Conservation (phyloP, 2,113 vertebrate species). For the Solea solea region DNA sequence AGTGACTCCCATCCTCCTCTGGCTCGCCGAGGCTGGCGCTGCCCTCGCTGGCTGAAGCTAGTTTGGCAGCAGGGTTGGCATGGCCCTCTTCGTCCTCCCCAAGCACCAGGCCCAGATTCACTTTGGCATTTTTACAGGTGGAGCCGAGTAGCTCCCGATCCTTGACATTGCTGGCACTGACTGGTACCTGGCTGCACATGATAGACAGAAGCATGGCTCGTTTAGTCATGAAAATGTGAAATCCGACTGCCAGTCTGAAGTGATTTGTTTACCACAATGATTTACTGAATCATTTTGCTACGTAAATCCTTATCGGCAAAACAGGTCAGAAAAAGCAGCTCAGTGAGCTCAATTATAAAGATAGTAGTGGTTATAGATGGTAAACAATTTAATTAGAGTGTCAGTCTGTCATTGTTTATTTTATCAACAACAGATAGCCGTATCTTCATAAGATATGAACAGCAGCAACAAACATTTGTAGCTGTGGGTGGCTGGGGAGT, state of each 20-base stretch:
- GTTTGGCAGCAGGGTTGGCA: conserved; percentile 50
- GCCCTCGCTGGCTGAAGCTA: conserved; percentile 66
- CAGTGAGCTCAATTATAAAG: not conserved
- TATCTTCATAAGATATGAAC: conserved; percentile 28
- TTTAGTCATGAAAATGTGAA: conserved; percentile 13
- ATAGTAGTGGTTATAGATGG: conserved; percentile 2
- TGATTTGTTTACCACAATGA: not conserved
- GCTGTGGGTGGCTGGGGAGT: not conserved
- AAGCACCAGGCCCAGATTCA: conserved; percentile 65
- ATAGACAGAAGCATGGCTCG: conserved; percentile 22
- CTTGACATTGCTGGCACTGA: conserved; percentile 64
- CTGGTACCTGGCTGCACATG: conserved; percentile 84
- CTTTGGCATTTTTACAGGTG: conserved; percentile 64
- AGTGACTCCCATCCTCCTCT: conserved; percentile 79
- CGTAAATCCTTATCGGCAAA: conserved; percentile 6
- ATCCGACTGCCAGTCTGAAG: not conserved
- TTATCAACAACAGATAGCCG: not conserved
- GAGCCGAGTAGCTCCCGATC: conserved; percentile 67
- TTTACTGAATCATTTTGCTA: not conserved
- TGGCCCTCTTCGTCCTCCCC: conserved; percentile 64
- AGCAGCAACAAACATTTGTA: not conserved
- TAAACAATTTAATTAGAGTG: conserved; percentile 13
- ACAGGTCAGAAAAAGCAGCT: not conserved
- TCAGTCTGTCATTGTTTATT: conserved; percentile 21
- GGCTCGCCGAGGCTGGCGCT: conserved; percentile 69